These are phyloP conservation scores for Cyprinodon tularosa DNA, from an alignment of 2,113 vertebrate genomes.

Conservation along the genomic window DNA sequence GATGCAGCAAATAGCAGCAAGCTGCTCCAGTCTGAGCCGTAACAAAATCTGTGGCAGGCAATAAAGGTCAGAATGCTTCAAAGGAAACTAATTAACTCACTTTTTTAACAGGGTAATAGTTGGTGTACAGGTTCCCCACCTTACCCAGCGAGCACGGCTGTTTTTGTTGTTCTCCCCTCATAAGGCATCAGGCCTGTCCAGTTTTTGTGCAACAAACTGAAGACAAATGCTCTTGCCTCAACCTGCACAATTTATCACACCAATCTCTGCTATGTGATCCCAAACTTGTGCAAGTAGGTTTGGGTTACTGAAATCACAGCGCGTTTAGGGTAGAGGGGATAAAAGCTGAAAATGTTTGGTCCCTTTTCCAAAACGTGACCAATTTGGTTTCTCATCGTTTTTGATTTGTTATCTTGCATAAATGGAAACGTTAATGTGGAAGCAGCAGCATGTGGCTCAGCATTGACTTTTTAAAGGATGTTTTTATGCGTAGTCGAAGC, in stretches of 20 bases:
- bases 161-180: neutral
- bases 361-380: neutral
- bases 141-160: neutral
- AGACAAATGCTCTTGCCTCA: neutral
- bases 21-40: neutral
- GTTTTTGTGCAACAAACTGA: neutral
- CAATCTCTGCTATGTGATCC: neutral
- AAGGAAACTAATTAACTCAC: neutral
- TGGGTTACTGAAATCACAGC: neutral
- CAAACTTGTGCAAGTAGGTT: neutral
- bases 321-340: neutral
- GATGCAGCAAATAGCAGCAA: neutral
- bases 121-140: neutral
- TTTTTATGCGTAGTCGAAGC: constrained; percentile 5
- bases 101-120: neutral
- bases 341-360: neutral
- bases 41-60: neutral
- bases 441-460: constrained; percentile 1
- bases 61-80: neutral
- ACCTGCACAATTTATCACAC: neutral
- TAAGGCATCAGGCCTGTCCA: neutral
- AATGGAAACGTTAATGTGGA: neutral
- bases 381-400: neutral
- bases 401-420: neutral
- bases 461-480: constrained; percentile 31